Evolutionary conservation across 2,113 vertebrate genomes (phyloP), one percentile per base, ranked within the genome.

Genomic region (Nannobrachium achirus): DNA sequence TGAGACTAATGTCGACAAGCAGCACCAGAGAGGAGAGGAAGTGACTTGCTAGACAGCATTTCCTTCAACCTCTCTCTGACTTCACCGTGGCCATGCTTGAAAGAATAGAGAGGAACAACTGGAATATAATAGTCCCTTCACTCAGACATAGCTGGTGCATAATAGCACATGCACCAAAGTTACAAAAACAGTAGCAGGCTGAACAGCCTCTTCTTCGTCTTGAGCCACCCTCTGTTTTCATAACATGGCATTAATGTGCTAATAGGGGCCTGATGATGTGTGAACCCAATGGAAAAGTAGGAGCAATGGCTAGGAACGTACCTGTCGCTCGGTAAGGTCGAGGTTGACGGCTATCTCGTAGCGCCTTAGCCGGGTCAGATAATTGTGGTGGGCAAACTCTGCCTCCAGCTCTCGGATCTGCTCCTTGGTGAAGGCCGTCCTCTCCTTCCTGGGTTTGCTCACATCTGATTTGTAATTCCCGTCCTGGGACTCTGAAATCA

Each of bases 301-400:
- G 56, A 19, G 57, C 10, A 41, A 25, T 2, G 66, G 59, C 11
- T 10, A 0, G 69, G 75, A 7, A 69, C 86, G 8, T 95, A 99
- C 98, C 95, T 99, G 98, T 96, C 98, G 95, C 85, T 99, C 97
- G 4, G 98, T 99, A 82, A 99, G 96, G 90, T 99, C 97, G 55
- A 99, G 91, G 79, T 99, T 99, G 81, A 99, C 98, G 11, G 98
- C 98, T 86, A 99, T 99, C 85, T 99, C 97, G 25, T 99, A 99
- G 89, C 98, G 86, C 79, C 98, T 92, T 92, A 99, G 95, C 70
- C 98, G 91, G 76, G 98, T 99, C 89, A 99, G 92, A 91, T 99
- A 99, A 92, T 99, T 99, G 91, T 99, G 98, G 91, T 99, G 98
- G 78, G 98, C 97, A 69, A 99, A 99, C 88, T 99, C 98, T 13